Evolutionary conservation across 2,888 invertebrate species (phyloP), one percentile per base, ranked within the genome.

Genomic region (Scaptomyza parva): DNA sequence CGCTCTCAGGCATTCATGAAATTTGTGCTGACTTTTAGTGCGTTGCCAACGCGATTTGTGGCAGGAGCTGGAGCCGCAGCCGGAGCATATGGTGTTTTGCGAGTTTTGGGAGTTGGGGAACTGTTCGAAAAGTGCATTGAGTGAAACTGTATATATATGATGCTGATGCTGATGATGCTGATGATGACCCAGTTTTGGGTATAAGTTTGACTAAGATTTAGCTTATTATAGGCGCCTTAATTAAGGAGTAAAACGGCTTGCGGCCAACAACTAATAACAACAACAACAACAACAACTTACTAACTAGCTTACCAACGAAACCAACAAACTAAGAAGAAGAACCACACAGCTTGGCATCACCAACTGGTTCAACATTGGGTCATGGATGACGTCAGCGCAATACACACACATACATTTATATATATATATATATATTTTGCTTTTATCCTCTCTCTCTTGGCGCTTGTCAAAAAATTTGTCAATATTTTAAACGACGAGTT

Each of bases 1-100:
- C 55, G 77, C 78, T 82, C 74, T 83, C 69, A 81, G 81, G 80
- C 83, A 81, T 81, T 82, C 75, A 83, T 83, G 78, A 83, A 77
- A 77, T 80, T 78, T 52, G 37, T 52, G 37, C 17, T 44, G 71
- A 52, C 70, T 65, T 70, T 79, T 66, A 73, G 78, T 81, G 80
- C 78, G 78, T 78, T 53, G 70, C 55, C 53, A 43, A 51, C 55
- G 51, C 48, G 54, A 45, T 20, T 14, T 44, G n/a, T 24, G 22
- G 24, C 4, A 26, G 24, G 6, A 26, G 6, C 3, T n/a, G n/a
- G n/a, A 26, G 24, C 3, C 4, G 5, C 12, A 5, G 28, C 18
- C 8, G 12, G 0, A 9, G 9, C 28, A 0, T 8, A 30, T 17
- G 37, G n/a, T n/a, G n/a, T n/a, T n/a, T n/a, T n/a, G n/a, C n/a